phyloP scores from a whole-genome alignment of 2,797 vertebrate genomes.

The Hoplostethus atlanticus region DNA sequence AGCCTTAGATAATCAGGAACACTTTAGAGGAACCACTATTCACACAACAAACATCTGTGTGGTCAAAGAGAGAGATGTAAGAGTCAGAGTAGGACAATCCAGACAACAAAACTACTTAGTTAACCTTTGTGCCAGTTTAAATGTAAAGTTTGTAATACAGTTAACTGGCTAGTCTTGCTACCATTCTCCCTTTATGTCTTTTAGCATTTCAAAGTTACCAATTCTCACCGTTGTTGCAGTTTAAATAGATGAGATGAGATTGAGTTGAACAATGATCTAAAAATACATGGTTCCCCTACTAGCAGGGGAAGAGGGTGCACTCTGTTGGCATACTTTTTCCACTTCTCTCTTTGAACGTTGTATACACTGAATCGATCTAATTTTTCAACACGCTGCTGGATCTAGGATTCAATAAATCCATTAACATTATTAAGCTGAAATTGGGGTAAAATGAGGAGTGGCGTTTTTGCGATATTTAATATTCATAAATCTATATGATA shows the following conservation, averaged over 20 bases:
- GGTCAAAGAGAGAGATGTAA: constrained; percentile 10
- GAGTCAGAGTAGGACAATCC: constrained; percentile 1
- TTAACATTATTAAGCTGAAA: background rate
- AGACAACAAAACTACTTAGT: background rate
- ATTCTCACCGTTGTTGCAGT: background rate
- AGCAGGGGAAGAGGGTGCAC: background rate
- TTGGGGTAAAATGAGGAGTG: background rate
- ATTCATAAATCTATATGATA: background rate
- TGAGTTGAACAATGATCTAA: too few species aligned
- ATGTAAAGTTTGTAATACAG: background rate
- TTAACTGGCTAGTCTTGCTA: constrained; percentile 16
- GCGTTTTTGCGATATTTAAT: background rate
- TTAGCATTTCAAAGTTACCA: background rate
- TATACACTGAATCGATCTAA: background rate
- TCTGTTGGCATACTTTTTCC: background rate
- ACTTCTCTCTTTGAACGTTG: background rate
- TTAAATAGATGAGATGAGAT: too few species aligned
- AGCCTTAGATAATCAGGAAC: background rate
- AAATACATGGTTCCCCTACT: background rate
- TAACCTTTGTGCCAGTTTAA: background rate
- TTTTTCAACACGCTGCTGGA: background rate
- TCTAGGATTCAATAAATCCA: background rate
- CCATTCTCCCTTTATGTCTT: constrained; percentile 1
- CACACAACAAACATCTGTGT: constrained; percentile 15
- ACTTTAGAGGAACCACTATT: background rate